These are phyloP conservation scores for Germaria angustata DNA, from an alignment of 2,888 invertebrate genomes.

Conservation along the genomic window DNA sequence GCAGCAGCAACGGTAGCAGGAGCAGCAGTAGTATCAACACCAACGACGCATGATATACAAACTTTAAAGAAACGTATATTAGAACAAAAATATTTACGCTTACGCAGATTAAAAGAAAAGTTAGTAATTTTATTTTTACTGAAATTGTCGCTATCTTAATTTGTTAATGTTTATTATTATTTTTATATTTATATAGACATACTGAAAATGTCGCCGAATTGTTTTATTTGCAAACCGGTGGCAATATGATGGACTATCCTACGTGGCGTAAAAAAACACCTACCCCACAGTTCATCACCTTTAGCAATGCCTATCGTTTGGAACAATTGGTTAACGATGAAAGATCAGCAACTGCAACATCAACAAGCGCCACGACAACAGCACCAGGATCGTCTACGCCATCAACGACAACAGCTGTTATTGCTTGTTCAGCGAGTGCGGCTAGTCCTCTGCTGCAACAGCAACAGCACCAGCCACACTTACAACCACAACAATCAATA, in stretches of 20 bases:
- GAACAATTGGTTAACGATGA: slow-evolving; percentile 82
- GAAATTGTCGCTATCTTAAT: background rate
- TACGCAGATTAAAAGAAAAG: slow-evolving; percentile 86
- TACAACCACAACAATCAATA: slow-evolving; percentile 66
- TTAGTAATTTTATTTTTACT: slow-evolving; percentile 70
- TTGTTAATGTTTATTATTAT: background rate
- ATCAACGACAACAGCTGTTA: slow-evolving; percentile 71
- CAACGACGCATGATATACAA: slow-evolving; percentile 79
- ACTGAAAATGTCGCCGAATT: slow-evolving; percentile 90
- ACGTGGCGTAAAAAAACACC: slow-evolving; percentile 91
- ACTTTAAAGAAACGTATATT: slow-evolving; percentile 85
- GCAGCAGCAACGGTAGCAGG: slow-evolving; percentile 42
- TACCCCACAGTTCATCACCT: slow-evolving; percentile 86
- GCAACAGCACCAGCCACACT: slow-evolving; percentile 66
- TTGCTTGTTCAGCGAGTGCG: slow-evolving; percentile 65
- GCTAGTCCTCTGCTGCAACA: slow-evolving; percentile 62
- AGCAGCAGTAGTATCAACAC: slow-evolving; percentile 68
- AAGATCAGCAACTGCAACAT: slow-evolving; percentile 69
- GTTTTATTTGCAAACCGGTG: slow-evolving; percentile 92
- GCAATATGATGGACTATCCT: slow-evolving; percentile 93
- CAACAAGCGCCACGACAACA: slow-evolving; percentile 63
- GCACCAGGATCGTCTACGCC: slow-evolving; percentile 48
- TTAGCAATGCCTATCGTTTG: slow-evolving; percentile 87
- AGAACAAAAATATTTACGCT: slow-evolving; percentile 86
- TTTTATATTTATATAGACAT: slow-evolving; percentile 81